Conservation (phyloP, 2,113 vertebrate genomes). For the Gadus chalcogrammus region DNA sequence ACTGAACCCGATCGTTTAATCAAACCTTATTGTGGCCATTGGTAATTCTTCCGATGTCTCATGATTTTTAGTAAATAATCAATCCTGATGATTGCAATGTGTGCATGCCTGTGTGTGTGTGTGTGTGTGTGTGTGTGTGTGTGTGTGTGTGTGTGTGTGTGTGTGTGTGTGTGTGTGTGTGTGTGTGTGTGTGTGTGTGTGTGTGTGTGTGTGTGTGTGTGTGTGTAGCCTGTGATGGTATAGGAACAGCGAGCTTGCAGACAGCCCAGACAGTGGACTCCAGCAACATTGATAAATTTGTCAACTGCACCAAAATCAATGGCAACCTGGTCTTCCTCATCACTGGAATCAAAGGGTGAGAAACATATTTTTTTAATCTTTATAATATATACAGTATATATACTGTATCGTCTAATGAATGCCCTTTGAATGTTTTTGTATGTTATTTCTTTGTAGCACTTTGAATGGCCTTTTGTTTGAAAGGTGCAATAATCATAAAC, state of each 20-base stretch:
- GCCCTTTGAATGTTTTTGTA: too few species aligned
- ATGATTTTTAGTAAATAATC: too few species aligned
- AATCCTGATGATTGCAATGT: background rate
- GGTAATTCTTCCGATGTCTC: too few species aligned
- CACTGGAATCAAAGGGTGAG: slow-evolving; percentile 94
- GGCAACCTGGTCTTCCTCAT: slow-evolving; percentile 98
- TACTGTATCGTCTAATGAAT: too few species aligned
- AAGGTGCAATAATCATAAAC: too few species aligned
- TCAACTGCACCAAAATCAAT: slow-evolving; percentile 99
- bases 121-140: background rate
- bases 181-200: slow-evolving; percentile 1
- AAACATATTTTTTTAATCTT: background rate
- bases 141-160: slow-evolving; percentile 20
- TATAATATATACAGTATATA: background rate
- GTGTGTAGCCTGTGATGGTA: slow-evolving; percentile 89
- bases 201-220: slow-evolving; percentile 17
- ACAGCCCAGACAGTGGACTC: slow-evolving; percentile 93
- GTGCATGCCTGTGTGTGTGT: background rate
- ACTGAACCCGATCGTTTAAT: too few species aligned
- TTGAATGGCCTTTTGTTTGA: too few species aligned
- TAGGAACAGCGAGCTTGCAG: slow-evolving; percentile 89
- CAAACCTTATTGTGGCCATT: too few species aligned
- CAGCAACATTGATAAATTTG: slow-evolving; percentile 96
- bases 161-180: slow-evolving; percentile 15
- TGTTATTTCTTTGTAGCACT: too few species aligned